phyloP scores from a whole-genome alignment of 1,140 invertebrate species.

The Papilio glaucus region DNA sequence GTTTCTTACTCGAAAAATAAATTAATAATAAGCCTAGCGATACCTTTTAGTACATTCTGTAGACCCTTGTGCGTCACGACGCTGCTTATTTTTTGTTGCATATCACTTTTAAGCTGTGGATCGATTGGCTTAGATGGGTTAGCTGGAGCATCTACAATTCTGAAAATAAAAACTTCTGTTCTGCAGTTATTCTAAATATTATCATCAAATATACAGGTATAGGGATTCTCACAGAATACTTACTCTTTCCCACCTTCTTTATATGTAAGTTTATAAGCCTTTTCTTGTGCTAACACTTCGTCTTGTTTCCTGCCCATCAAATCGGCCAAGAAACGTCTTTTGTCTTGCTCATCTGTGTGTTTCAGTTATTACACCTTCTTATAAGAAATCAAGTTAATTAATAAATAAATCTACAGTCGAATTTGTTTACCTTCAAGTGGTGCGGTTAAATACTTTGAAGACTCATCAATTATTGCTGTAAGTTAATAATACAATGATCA shows the following conservation, averaged over 20 bases:
- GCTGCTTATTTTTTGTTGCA: slow-evolving; percentile 2
- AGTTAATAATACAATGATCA: background rate
- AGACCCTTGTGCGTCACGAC: background rate
- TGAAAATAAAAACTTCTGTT: background rate
- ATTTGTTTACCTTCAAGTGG: slow-evolving; percentile 16
- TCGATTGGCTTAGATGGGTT: background rate
- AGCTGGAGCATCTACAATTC: background rate
- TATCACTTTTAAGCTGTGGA: slow-evolving; percentile 1
- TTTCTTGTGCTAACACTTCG: background rate
- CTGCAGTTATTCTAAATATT: background rate
- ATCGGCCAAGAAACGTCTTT: slow-evolving; percentile 15
- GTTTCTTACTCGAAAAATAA: background rate
- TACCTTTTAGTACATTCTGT: slow-evolving; percentile 1
- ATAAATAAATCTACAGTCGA: background rate
- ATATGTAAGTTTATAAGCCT: slow-evolving; percentile 7
- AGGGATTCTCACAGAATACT: no score
- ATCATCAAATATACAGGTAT: no score
- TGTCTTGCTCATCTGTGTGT: background rate
- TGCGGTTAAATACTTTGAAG: slow-evolving; percentile 19
- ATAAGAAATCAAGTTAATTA: background rate
- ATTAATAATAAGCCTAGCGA: background rate
- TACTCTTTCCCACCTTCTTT: slow-evolving; percentile 25
- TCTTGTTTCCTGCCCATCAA: slow-evolving; percentile 16
- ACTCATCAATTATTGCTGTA: slow-evolving; percentile 21
- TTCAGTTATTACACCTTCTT: background rate